Percentiles rank a stretch among this genome's conserved stretches.
phyloP scores from a whole-genome alignment of 2,113 vertebrate genomes.

The Hepsetus odoe region DNA sequence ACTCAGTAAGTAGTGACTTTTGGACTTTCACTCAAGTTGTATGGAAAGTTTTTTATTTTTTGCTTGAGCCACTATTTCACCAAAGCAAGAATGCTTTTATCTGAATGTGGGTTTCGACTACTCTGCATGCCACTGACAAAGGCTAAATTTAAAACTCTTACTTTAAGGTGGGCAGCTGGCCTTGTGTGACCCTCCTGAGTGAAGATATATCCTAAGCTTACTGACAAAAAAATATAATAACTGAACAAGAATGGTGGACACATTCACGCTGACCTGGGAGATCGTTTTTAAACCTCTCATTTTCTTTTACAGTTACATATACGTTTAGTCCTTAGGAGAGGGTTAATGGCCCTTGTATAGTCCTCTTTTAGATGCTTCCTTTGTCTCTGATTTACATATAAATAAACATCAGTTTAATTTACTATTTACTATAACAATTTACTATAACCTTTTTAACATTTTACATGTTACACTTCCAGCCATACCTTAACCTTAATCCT shows the following conservation, averaged over 20 bases:
- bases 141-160: neutral
- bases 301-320: neutral
- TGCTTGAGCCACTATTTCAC: neutral
- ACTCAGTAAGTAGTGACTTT: too few species aligned
- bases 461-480: neutral
- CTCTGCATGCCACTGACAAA: neutral
- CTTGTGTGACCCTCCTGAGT: slow-evolving; percentile 12
- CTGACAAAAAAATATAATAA: neutral
- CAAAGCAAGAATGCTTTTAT: neutral
- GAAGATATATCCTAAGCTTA: slow-evolving; percentile 19
- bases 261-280: neutral
- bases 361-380: too few species aligned
- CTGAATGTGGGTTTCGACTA: neutral
- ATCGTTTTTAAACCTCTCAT: too few species aligned
- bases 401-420: too few species aligned
- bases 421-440: too few species aligned
- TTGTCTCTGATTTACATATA: too few species aligned
- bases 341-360: neutral
- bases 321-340: too few species aligned
- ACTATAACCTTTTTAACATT: too few species aligned
- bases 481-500: neutral
- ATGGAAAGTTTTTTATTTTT: neutral
- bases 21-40: too few species aligned
- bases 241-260: neutral
- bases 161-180: neutral